Evolutionary conservation across 2,113 vertebrate genomes (phyloP).

Genomic region (Psephotus haematonotus): DNA sequence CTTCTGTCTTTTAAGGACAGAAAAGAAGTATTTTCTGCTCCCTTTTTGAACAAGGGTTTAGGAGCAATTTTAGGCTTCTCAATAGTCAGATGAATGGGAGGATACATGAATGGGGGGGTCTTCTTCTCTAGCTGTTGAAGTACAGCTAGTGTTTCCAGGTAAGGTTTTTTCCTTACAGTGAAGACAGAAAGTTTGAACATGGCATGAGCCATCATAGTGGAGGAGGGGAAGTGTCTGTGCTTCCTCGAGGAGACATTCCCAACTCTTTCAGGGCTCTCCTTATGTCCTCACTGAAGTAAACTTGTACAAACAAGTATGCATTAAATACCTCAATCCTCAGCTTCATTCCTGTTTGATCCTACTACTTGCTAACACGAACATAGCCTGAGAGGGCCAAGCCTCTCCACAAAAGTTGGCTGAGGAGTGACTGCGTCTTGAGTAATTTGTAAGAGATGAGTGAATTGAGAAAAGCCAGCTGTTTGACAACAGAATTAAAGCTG

Average conservation of each 20-base stretch:
- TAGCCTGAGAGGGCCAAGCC: background rate
- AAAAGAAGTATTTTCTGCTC: background rate
- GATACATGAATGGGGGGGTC: background rate
- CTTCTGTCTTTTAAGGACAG: background rate
- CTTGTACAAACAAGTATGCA: background rate
- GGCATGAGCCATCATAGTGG: background rate
- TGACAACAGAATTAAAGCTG: background rate
- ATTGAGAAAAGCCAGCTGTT: background rate
- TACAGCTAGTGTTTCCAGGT: background rate
- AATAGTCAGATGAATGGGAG: background rate
- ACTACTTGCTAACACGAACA: accelerated
- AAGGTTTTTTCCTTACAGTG: no score
- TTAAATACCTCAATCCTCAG: background rate
- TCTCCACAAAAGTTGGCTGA: background rate
- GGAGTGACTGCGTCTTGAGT: background rate
- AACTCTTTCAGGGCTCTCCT: background rate
- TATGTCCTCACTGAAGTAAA: background rate
- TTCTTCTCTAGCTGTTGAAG: background rate
- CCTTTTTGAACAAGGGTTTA: background rate
- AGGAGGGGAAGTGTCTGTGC: background rate
- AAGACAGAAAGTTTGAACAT: background rate
- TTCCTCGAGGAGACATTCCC: background rate
- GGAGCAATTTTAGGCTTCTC: background rate
- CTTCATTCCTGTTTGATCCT: background rate
- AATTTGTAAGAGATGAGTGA: background rate